Conservation (phyloP, 2,797 vertebrate species). For the Peromyscus attwateri region DNA sequence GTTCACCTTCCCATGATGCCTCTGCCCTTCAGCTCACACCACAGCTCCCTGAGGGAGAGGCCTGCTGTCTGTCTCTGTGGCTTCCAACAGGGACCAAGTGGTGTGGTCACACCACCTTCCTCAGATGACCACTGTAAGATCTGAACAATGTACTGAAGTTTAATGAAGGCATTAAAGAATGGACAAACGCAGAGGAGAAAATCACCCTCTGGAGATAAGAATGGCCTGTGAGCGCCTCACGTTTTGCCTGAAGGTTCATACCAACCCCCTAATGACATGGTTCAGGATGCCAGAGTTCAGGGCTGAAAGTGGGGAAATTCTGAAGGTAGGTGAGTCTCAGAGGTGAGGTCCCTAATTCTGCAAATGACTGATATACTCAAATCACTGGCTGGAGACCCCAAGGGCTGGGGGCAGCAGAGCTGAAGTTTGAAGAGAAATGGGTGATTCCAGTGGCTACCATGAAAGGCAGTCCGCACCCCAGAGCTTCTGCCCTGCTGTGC, state of each 20-base stretch:
- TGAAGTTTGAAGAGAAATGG: not conserved
- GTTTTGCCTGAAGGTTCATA: not conserved
- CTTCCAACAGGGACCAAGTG: not conserved
- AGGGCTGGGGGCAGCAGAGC: not conserved
- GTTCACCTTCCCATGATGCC: not conserved
- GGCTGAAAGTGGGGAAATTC: not conserved
- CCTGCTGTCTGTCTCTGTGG: not conserved
- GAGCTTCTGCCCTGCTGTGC: not conserved
- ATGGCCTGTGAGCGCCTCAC: not conserved
- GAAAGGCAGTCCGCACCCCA: not conserved
- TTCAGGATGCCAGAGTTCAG: not conserved
- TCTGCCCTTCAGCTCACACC: not conserved
- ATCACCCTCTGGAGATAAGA: not conserved
- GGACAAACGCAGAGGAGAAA: not conserved
- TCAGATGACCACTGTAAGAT: not conserved
- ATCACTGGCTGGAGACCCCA: too few relatives aligned
- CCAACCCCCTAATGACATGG: not conserved
- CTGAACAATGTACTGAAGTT: not conserved
- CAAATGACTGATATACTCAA: not conserved
- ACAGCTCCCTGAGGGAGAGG: not conserved
- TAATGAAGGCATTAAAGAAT: not conserved
- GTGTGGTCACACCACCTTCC: not conserved
- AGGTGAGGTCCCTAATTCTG: not conserved
- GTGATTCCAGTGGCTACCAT: not conserved
- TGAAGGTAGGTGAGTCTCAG: not conserved